Percentiles rank a stretch among this genome's conserved stretches.
phyloP scores from a whole-genome alignment of 2,113 vertebrate genomes.

The Rhinopithecus roxellana region DNA sequence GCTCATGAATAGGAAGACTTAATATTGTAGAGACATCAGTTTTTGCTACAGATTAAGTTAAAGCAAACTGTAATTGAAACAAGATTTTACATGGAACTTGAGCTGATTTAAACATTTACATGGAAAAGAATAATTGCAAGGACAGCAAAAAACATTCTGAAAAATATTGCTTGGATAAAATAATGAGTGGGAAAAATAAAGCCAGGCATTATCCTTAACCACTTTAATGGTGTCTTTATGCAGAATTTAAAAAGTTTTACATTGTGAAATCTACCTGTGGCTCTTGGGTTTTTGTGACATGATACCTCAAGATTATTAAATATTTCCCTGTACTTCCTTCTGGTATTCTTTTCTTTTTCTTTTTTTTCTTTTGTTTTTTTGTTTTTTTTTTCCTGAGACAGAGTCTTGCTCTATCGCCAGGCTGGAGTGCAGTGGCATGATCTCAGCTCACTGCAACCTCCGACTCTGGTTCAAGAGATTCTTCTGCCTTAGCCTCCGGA shows the following conservation, averaged over 20 bases:
- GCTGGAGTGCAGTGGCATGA: too few relatives aligned
- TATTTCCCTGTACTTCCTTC: neutral
- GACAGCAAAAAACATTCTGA: conserved; percentile 22
- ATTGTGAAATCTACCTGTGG: conserved; percentile 3
- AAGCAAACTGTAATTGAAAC: neutral
- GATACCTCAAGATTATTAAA: conserved; percentile 35
- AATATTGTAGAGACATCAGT: neutral
- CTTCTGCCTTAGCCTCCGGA: too few relatives aligned
- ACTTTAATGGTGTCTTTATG: conserved; percentile 1
- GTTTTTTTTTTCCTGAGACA: too few relatives aligned
- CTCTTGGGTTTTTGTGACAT: conserved; percentile 40
- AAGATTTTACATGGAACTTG: neutral
- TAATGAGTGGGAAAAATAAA: neutral
- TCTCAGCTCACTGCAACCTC: too few relatives aligned
- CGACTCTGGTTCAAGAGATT: too few relatives aligned
- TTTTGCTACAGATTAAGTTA: conserved; percentile 9
- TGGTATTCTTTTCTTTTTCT: neutral
- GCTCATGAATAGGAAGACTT: neutral
- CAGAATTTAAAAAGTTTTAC: conserved; percentile 33
- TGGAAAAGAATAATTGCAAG: conserved; percentile 5
- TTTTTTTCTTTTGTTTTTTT: too few relatives aligned
- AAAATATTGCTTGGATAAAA: neutral
- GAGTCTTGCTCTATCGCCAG: too few relatives aligned
- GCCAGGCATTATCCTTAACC: neutral
- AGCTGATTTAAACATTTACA: neutral